phyloP scores from a whole-genome alignment of 1,140 invertebrate genomes.

The Neodiprion fabricii region DNA sequence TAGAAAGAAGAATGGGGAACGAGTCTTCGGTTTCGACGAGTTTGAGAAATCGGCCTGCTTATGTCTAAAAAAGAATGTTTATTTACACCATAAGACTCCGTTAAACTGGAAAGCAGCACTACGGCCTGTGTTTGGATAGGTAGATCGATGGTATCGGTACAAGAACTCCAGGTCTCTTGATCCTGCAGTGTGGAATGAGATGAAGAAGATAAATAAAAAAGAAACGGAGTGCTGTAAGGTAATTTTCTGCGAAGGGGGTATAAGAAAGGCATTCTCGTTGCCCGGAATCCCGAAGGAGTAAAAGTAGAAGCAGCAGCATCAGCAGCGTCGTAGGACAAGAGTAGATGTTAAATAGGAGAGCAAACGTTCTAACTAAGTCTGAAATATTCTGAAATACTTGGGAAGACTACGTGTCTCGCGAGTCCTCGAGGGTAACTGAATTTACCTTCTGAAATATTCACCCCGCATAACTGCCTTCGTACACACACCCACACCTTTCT shows the following conservation, averaged over 20 bases:
- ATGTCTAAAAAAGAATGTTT: no score
- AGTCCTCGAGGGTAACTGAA: conserved; percentile 58
- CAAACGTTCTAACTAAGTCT: conserved; percentile 60
- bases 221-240: not conserved
- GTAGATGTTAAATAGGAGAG: conserved; percentile 53
- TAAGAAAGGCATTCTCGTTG: conserved; percentile 14
- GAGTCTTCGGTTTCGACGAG: not conserved
- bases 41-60: no score
- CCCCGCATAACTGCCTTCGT: conserved; percentile 53
- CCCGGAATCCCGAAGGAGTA: conserved; percentile 21
- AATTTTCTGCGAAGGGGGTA: not conserved
- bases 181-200: not conserved
- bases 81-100: no score
- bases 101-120: no score
- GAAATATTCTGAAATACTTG: conserved; percentile 53
- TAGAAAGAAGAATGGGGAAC: not conserved
- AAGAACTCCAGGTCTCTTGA: not conserved
- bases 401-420: conserved; percentile 51
- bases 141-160: no score
- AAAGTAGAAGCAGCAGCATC: conserved; percentile 30
- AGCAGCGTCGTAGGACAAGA: conserved; percentile 34
- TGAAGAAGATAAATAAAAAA: not conserved
- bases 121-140: no score
- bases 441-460: conserved; percentile 61
- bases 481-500: conserved; percentile 49